phyloP scores from a whole-genome alignment of 2,113 vertebrate genomes.

The Ptilonorhynchus violaceus region DNA sequence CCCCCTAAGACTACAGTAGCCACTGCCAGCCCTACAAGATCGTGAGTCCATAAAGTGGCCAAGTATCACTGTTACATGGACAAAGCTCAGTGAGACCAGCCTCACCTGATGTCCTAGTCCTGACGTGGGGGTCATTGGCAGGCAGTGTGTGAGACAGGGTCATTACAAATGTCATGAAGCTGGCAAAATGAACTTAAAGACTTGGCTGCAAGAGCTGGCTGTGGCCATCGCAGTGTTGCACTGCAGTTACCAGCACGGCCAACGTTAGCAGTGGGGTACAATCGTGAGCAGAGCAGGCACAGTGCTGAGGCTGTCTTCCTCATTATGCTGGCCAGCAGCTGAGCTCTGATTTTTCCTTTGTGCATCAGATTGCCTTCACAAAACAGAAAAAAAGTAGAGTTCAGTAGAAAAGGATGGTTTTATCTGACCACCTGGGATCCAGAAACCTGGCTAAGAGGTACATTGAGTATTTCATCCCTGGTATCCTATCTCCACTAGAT shows the following conservation, averaged over 20 bases:
- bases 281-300: background rate
- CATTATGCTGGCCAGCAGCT: background rate
- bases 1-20: background rate
- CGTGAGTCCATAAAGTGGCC: background rate
- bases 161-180: background rate
- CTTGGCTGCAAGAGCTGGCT: background rate
- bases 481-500: background rate
- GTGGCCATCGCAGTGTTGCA: background rate
- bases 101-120: background rate
- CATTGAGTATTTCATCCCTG: background rate
- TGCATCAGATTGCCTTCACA: background rate
- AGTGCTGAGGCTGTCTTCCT: background rate
- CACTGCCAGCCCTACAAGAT: background rate
- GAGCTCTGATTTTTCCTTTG: background rate
- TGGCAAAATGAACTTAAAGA: background rate
- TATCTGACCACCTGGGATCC: background rate
- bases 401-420: background rate
- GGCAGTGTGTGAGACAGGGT: background rate
- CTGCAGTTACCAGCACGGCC: background rate
- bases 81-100: background rate
- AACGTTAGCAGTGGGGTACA: background rate
- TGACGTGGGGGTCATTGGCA: background rate
- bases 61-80: background rate
- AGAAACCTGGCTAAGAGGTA: background rate
- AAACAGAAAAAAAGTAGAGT: background rate